Evolutionary conservation across 2,797 vertebrate genomes (phyloP), one percentile per base, ranked within the genome.

Genomic region (Tangara arthus): DNA sequence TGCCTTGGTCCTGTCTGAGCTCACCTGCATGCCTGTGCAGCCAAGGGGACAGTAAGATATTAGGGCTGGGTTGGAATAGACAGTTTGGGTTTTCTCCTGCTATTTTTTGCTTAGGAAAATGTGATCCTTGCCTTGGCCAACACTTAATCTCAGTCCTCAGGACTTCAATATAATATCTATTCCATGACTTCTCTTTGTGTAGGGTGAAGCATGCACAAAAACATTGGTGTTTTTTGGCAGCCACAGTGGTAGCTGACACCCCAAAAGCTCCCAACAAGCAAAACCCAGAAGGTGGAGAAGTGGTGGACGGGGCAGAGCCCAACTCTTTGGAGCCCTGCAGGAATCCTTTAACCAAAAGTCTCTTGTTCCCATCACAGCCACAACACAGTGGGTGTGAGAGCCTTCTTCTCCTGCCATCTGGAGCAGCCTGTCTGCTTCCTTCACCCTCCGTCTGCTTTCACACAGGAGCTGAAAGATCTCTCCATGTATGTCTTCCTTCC

Each of bases 351-450:
- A 82, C 89, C 79, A 70, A 66, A 92, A 95, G 63, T 83, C 87
- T 92, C 35, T 72, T 90, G 82, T 93, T 93, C 82, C 91, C 73
- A 46, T 91, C 91, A 39, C 87, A 95, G 95, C 90, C 95, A 96
- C 93, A 97, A 95, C 95, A 96, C 91, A 39, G 95, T 94, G 94
- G 94, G 95, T 94, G 96, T 94, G 94, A 96, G 85, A 96, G 81
- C 85, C 82, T 94, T 90, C 94, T 89, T 56, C 92, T 95, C 78
- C 90, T 3, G 2, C 91, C 94, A 95, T 94, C 94, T 97, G 95
- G 94, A 96, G 73, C 87, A 96, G 95, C 94, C 90, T 95, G 91
- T 94, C 94, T 96, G 91, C 87, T 95, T 96, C 94, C 94, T 96
- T 96, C 94, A 91, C 93, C 96, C 90, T 95, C 94, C 94, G 93